Percentiles rank a stretch among this genome's conserved stretches.
Conservation (phyloP, 1,140 invertebrate species). For the Matsumurasca onukii region DNA sequence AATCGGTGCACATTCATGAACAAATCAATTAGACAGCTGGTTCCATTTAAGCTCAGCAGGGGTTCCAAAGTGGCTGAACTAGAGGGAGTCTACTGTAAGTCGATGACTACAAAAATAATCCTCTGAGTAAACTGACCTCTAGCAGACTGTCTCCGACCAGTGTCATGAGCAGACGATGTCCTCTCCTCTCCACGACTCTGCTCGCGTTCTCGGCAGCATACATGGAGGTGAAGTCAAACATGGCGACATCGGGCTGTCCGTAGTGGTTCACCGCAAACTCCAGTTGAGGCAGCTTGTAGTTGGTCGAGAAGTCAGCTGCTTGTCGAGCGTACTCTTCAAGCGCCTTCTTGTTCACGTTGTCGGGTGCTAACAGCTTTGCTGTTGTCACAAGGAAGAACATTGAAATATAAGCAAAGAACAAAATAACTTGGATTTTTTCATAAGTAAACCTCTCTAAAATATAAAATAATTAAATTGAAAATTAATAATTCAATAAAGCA, state of each 20-base stretch:
- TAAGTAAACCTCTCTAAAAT: no score
- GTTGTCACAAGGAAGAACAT: constrained; percentile 71
- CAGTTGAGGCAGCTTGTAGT: constrained; percentile 82
- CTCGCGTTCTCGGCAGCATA: constrained; percentile 96
- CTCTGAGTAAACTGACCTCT: constrained; percentile 69
- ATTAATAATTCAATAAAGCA: no score
- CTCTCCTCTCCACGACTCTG: constrained; percentile 73
- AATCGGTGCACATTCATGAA: no score
- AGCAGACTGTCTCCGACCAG: constrained; percentile 95
- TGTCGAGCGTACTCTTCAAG: constrained; percentile 91
- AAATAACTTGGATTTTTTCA: no score
- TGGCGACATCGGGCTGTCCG: constrained; percentile 96
- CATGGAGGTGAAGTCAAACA: constrained; percentile 99
- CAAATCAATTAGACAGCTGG: no score
- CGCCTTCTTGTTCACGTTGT: constrained; percentile 90
- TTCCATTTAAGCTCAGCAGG: no score
- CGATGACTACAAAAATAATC: no score
- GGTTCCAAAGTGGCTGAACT: no score
- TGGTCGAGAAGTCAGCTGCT: constrained; percentile 95
- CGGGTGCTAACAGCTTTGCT: constrained; percentile 76
- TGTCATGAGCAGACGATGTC: constrained; percentile 78
- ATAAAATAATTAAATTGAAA: no score
- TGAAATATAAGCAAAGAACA: constrained; percentile 24
- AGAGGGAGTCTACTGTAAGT: no score
- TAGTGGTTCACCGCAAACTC: constrained; percentile 99